Evolutionary conservation across 2,797 vertebrate species (phyloP), one percentile per base, ranked within the genome.

Genomic region (Tapirus indicus): DNA sequence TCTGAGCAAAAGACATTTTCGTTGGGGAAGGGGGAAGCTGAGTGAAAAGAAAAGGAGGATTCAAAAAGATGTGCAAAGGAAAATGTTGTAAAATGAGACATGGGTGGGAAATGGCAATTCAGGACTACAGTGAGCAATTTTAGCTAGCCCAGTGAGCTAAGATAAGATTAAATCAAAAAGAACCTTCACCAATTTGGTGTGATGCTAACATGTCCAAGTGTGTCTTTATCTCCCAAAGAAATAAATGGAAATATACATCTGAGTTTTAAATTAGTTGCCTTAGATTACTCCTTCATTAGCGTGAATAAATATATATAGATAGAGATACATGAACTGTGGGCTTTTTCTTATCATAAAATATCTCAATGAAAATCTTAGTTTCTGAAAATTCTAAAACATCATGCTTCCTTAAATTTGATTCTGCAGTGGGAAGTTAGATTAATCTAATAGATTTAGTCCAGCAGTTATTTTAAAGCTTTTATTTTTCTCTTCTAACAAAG

Each of bases 51-150:
- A 93, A 91, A 87, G 17, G 16, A 82, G 13, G 52, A 80, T 71
- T 91, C 2, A 32, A 86, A 93, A 93, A 94, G 66, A 41, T 62
- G 35, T 79, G 20, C 18, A 58, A 56, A 79, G 27, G 56, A 96
- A 97, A 88, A 82, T 82, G 32, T 35, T 80, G 10, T 91, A 88
- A 96, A 96, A 91, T 78, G n/a, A 95, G 77, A 64, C 27, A 62
- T 71, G n/a, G 27, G 71, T 69, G 23, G 38, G 29, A 60, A 93
- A 12, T 75, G 21, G 35, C 62, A 79, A 66, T 91, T 96, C 44
- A 38, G 44, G 56, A 54, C 79, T 62, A 69, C 56, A 82, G 2
- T 38, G 47, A 91, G 23, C 71, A 95, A n/a, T 88, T 92, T 92
- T 82, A 78, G 47, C 47, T 54, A 69, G 23, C 7, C 29, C 56